A percentile compares a stretch with the other conserved stretches of the same genome.
Evolutionary conservation across 2,797 vertebrate species (phyloP).

Genomic region (Hypotaenidia okinawae): DNA sequence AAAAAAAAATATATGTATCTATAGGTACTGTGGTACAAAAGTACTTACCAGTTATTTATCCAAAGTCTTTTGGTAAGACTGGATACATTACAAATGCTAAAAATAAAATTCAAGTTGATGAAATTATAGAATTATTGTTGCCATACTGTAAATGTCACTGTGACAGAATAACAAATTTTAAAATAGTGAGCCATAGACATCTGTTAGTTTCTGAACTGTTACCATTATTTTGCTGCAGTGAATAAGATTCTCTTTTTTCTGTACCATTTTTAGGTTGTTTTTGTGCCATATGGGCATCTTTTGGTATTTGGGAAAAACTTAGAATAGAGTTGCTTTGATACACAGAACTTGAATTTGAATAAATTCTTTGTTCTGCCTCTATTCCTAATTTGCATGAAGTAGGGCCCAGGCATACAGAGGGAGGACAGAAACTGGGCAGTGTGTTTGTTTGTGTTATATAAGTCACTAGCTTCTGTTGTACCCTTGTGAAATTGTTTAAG

Average conservation of each 20-base stretch:
- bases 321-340: constrained; percentile 17
- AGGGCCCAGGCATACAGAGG: neutral
- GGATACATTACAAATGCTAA: neutral
- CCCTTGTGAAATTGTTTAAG: neutral
- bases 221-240: constrained; percentile 30
- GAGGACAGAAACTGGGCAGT: neutral
- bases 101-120: neutral
- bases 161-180: constrained; percentile 26
- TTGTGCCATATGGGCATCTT: constrained; percentile 39
- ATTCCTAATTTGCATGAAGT: neutral
- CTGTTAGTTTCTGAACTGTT: constrained; percentile 57
- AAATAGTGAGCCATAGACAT: constrained; percentile 47
- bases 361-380: constrained; percentile 8
- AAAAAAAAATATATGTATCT: neutral
- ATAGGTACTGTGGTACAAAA: neutral
- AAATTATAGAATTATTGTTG: neutral
- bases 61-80: neutral
- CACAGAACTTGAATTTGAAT: neutral
- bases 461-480: neutral
- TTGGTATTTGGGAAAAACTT: constrained; percentile 29
- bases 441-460: neutral
- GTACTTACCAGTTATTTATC: neutral
- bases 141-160: constrained; percentile 42
- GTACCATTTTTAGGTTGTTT: constrained; percentile 45
- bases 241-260: constrained; percentile 4